These are phyloP conservation scores for Triplophysa yarkandensis DNA, from an alignment of 2,797 vertebrate genomes.

Conservation along the genomic window DNA sequence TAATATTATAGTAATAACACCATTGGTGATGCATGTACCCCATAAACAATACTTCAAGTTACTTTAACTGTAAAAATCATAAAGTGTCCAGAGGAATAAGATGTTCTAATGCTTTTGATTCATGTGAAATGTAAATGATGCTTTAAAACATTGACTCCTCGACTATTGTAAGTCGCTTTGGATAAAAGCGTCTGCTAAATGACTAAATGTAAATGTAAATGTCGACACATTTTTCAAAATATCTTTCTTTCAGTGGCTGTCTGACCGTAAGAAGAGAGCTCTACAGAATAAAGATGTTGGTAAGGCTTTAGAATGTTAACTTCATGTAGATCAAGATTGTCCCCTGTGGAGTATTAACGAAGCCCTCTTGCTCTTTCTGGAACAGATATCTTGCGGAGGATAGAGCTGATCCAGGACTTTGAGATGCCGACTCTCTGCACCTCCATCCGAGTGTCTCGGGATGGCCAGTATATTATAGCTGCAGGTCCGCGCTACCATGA, in stretches of 20 bases:
- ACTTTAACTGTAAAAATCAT: too few species aligned
- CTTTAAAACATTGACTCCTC: too few species aligned
- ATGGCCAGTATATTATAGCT: constrained; percentile 94
- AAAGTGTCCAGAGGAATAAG: too few species aligned
- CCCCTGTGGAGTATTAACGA: neutral
- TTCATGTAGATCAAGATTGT: neutral
- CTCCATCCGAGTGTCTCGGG: constrained; percentile 90
- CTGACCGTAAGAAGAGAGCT: constrained; percentile 92
- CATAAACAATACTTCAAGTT: too few species aligned
- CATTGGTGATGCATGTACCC: too few species aligned
- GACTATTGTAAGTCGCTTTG: too few species aligned
- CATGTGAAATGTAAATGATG: neutral
- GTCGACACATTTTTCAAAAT: neutral
- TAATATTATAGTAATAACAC: too few species aligned
- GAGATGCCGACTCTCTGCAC: constrained; percentile 96
- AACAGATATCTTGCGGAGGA: constrained; percentile 90
- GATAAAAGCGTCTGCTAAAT: too few species aligned
- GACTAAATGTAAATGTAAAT: too few species aligned
- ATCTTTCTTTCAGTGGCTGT: constrained; percentile 84
- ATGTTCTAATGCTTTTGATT: neutral
- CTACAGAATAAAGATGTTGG: constrained; percentile 95
- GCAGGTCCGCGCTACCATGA: constrained; percentile 76
- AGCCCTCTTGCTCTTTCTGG: neutral
- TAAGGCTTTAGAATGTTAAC: constrained; percentile 61
- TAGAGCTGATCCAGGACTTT: constrained; percentile 98